These are phyloP conservation scores for Euglossa dilemma DNA, from an alignment of 1,140 invertebrate genomes.

Conservation along the genomic window DNA sequence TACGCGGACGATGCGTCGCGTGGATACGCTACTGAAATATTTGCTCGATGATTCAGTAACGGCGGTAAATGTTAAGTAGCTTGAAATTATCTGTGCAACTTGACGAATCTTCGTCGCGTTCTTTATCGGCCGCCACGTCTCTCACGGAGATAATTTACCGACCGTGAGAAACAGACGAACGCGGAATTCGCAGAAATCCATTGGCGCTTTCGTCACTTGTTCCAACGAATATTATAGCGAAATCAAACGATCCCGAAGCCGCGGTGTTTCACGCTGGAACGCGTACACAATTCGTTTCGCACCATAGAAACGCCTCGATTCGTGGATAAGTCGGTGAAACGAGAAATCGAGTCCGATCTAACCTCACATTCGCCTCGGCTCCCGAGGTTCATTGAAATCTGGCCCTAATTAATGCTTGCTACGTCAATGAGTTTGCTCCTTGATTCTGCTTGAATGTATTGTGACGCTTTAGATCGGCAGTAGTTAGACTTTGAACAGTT, in stretches of 20 bases:
- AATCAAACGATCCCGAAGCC: background rate
- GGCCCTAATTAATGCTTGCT: background rate
- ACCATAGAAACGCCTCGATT: background rate
- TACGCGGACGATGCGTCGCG: background rate
- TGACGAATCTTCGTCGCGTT: slow-evolving; percentile 25
- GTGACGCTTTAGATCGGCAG: background rate
- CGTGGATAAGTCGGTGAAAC: background rate
- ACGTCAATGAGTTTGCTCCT: background rate
- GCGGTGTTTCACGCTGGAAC: background rate
- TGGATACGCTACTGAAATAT: slow-evolving; percentile 34
- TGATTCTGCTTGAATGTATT: background rate
- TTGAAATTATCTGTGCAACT: background rate
- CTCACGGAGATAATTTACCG: slow-evolving; percentile 46
- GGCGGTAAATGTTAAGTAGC: slow-evolving; percentile 26
- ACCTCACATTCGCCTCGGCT: background rate
- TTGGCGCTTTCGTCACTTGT: slow-evolving; percentile 37
- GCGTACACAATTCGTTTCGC: background rate
- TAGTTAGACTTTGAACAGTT: slow-evolving; percentile 14
- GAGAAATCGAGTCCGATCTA: background rate
- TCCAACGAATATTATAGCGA: background rate
- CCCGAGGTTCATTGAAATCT: background rate
- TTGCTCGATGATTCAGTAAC: slow-evolving; percentile 43
- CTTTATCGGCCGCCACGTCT: slow-evolving; percentile 28
- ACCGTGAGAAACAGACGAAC: slow-evolving; percentile 33
- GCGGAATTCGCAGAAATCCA: slow-evolving; percentile 37